A percentile compares a stretch with the other conserved stretches of the same genome.
Conservation (phyloP, 2,797 vertebrate genomes). For the Gastrophryne carolinensis region DNA sequence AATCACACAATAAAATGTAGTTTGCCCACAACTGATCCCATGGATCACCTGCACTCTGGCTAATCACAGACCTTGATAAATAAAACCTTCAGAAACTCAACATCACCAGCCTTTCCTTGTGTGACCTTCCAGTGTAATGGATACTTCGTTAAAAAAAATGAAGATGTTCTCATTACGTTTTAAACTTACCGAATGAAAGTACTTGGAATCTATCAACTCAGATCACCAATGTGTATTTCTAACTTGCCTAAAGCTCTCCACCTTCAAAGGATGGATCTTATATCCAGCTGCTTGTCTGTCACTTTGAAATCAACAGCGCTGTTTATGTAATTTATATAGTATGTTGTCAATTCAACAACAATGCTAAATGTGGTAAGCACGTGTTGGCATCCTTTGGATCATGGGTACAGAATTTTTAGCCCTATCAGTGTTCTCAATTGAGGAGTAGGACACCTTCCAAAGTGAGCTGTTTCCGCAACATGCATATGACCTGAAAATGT, state of each 20-base stretch:
- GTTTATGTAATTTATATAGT: constrained; percentile 53
- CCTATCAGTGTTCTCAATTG: constrained; percentile 56
- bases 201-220: constrained; percentile 24
- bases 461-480: constrained; percentile 78
- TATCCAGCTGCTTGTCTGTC: constrained; percentile 41
- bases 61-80: no score
- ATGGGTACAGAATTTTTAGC: constrained; percentile 64
- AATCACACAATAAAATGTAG: no score
- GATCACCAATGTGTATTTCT: constrained; percentile 16
- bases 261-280: constrained; percentile 39
- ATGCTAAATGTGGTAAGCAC: constrained; percentile 80
- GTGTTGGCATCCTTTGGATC: constrained; percentile 77
- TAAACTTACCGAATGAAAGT: constrained; percentile 6
- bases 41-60: no score
- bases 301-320: constrained; percentile 43
- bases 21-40: no score
- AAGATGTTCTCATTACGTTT: background rate
- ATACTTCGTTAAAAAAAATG: background rate
- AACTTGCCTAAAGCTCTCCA: constrained; percentile 27
- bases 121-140: background rate
- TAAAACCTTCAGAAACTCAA: no score
- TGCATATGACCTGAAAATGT: constrained; percentile 78
- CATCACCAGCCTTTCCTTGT: background rate
- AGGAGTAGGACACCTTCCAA: constrained; percentile 82
- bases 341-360: constrained; percentile 49